Base-by-base conservation (phyloP, 2,797 vertebrate species). In the Lagocephalus sceleratus region DNA sequence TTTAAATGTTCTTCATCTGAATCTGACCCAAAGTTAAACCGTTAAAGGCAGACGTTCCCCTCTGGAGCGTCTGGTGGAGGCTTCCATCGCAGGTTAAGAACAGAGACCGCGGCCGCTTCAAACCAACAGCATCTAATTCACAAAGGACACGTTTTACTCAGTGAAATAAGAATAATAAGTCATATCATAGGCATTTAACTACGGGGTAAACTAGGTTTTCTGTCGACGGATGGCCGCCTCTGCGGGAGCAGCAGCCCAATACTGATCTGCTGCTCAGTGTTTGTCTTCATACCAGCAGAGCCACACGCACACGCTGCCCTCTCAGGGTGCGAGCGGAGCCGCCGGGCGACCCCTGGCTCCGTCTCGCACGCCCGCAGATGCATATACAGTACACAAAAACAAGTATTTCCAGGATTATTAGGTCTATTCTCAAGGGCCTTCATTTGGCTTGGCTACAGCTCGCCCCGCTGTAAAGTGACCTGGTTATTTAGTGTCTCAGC, bases 401-500 rank as follows among this genome's bases (percentile, higher is more conserved):
- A 91, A 91, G 91, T 90, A 91, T 91, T 87, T 90, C 89, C 90
- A 92, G 90, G 89, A 91, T 89, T 85, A 83, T 86, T 86, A 82
- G 84, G 79, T 88, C 76, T 87, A 65, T 81, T 69, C 68, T 76
- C 64, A 54, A 78, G 62, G 60, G 75, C 79, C 79, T 74, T 83
- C 52, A 60, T 85, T 85, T 84, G 85, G 82, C 73, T 82, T 63
- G 62, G 68, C 74, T 45, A 66, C 73, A 70, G 78, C 79, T 49
- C 48, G 0, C 20, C 41, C 14, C 49, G 68, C 70, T 60, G 68
- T 58, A 43, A 51, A 66, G 51, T 65, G 64, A 63, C 52, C 42
- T 63, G 66, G 69, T 58, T 51, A 1, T 68, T 12, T 5, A 20
- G 62, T 50, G 39, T 66, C 62, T 43, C 9, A 63, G 63, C 11